Evolutionary conservation across 37 sponge, comb jelly and placozoan genomes (phyloP).

Genomic region (Halisarca cf. caerulea): DNA sequence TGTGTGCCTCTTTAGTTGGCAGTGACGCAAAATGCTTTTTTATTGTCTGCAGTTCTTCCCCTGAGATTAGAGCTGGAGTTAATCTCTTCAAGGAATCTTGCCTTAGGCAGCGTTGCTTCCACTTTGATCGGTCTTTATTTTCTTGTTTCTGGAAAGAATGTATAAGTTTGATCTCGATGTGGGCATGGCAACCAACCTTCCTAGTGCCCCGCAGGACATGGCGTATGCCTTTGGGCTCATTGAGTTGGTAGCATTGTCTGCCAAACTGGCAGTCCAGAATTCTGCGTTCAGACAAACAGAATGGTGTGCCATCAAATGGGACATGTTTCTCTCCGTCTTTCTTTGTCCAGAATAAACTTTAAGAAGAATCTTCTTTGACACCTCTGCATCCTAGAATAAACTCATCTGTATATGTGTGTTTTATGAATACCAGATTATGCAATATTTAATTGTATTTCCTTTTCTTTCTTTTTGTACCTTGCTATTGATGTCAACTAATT

Average conservation of each 20-base stretch:
- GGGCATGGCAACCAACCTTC: constrained; percentile 31
- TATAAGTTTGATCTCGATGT: not conserved
- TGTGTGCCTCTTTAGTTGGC: constrained; percentile 36
- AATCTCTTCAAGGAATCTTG: not conserved
- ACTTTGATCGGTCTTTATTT: too few relatives aligned
- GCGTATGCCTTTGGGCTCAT: not conserved
- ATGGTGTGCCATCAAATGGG: constrained; percentile 25
- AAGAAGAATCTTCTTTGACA: not conserved
- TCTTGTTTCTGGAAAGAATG: not conserved
- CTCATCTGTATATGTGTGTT: not conserved
- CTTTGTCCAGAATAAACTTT: constrained; percentile 7
- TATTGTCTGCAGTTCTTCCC: not conserved
- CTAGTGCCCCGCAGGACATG: constrained; percentile 9
- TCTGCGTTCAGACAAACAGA: not conserved
- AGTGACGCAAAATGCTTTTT: constrained; percentile 29
- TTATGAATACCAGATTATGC: not conserved
- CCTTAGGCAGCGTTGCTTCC: not conserved
- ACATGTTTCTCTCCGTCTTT: not conserved
- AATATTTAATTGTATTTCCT: too few relatives aligned
- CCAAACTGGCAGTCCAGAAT: constrained; percentile 30
- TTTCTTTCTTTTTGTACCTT: too few relatives aligned
- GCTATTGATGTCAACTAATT: too few relatives aligned
- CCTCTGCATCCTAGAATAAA: not conserved
- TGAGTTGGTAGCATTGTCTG: not conserved
- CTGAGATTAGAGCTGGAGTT: not conserved